phyloP scores from a whole-genome alignment of 1,140 invertebrate species.

The Ectropis grisescens region DNA sequence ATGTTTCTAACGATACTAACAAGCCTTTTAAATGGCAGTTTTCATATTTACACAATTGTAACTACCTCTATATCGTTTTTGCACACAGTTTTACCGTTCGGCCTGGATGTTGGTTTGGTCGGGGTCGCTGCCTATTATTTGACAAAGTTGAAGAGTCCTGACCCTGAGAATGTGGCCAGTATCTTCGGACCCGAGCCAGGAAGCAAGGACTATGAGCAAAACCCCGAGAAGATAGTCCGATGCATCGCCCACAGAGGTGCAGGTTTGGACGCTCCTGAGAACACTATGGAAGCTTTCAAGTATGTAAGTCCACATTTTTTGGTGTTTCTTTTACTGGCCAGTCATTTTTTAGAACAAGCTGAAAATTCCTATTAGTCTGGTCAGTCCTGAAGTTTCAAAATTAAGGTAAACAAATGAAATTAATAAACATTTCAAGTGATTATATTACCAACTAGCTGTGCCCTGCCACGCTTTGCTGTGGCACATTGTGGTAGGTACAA shows the following conservation, averaged over 20 bases:
- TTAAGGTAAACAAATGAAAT: too few relatives aligned
- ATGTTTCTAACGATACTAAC: slow-evolving; percentile 40
- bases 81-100: slow-evolving; percentile 46
- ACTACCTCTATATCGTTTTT: slow-evolving; percentile 34
- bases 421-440: too few relatives aligned
- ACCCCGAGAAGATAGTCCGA: slow-evolving; percentile 40
- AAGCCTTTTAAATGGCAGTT: slow-evolving; percentile 28
- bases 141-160: slow-evolving; percentile 37
- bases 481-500: too few relatives aligned
- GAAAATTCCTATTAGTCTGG: too few relatives aligned
- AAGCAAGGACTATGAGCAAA: slow-evolving; percentile 26
- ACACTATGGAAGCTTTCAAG: slow-evolving; percentile 78
- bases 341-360: background rate
- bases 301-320: slow-evolving; percentile 67
- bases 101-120: slow-evolving; percentile 42
- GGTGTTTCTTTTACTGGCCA: slow-evolving; percentile 7
- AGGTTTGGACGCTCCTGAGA: slow-evolving; percentile 80
- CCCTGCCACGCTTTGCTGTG: too few relatives aligned
- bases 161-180: slow-evolving; percentile 30
- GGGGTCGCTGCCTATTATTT: slow-evolving; percentile 43
- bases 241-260: slow-evolving; percentile 79
- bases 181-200: slow-evolving; percentile 47
- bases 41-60: slow-evolving; percentile 27
- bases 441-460: too few relatives aligned
- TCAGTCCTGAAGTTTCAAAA: too few relatives aligned